phyloP scores from a whole-genome alignment of 2,797 vertebrate species.

The Sebastes hubbsi region DNA sequence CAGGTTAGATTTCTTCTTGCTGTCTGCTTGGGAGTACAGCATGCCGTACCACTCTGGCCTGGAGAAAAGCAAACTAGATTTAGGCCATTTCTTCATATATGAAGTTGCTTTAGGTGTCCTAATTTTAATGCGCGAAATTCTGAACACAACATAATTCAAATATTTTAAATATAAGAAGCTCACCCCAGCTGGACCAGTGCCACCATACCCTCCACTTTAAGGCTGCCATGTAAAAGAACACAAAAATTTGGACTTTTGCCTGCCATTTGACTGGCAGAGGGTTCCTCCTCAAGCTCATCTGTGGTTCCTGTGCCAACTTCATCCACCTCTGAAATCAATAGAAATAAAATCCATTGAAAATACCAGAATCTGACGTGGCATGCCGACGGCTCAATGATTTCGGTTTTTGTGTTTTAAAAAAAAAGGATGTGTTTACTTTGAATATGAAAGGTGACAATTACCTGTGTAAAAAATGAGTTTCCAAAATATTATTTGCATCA shows the following conservation, averaged over 20 bases:
- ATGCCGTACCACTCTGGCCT: constrained; percentile 97
- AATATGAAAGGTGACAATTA: neutral
- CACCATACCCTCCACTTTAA: constrained; percentile 99
- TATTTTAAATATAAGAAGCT: neutral
- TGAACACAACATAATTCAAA: neutral
- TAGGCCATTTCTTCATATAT: neutral
- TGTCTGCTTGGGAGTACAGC: constrained; percentile 99
- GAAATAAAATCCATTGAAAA: neutral
- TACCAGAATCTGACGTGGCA: neutral
- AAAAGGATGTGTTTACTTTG: neutral
- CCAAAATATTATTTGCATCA: neutral
- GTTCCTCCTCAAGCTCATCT: constrained; percentile 95
- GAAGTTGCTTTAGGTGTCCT: neutral
- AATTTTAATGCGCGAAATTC: neutral
- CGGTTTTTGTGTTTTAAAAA: neutral
- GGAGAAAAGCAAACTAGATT: neutral
- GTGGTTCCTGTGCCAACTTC: constrained; percentile 92
- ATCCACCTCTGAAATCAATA: constrained; percentile 87
- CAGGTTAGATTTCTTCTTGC: constrained; percentile 99
- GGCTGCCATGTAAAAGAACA: constrained; percentile 95
- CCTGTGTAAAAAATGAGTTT: neutral
- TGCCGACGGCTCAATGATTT: neutral
- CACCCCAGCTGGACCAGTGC: constrained; percentile 97
- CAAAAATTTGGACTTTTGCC: constrained; percentile 99
- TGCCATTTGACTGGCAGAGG: constrained; percentile 94